These are phyloP conservation scores for Prenolepis imparis DNA, from an alignment of 2,888 invertebrate genomes.

Conservation along the genomic window DNA sequence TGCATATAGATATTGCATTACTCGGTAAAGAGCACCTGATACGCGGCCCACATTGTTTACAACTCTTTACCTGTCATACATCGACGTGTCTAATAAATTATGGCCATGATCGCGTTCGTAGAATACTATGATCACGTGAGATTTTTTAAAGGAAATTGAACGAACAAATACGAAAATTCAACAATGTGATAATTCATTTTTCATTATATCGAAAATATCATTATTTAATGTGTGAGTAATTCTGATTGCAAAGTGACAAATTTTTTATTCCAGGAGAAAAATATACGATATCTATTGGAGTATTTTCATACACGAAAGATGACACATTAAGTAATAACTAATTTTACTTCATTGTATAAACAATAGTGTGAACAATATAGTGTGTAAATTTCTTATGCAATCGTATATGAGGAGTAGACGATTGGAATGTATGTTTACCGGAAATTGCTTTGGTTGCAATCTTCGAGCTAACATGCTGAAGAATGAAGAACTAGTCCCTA, in stretches of 20 bases:
- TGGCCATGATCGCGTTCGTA: background rate
- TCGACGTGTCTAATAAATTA: conserved; percentile 24
- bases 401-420: background rate
- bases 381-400: conserved; percentile 11
- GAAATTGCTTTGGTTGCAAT: conserved; percentile 42
- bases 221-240: background rate
- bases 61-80: conserved; percentile 9
- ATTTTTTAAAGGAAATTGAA: background rate
- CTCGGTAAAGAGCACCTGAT: background rate
- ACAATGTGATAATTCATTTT: background rate
- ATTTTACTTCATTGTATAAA: conserved; percentile 2
- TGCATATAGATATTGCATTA: conserved; percentile 25
- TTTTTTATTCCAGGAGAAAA: background rate
- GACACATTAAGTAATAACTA: background rate
- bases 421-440: conserved; percentile 31
- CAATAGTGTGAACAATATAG: background rate
- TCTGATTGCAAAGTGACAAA: background rate
- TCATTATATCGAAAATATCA: background rate
- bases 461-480: conserved; percentile 21
- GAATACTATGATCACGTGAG: conserved; percentile 10
- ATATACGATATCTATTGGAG: background rate
- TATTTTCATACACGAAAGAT: background rate
- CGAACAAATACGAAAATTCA: background rate
- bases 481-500: conserved; percentile 37
- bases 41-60: conserved; percentile 3